Evolutionary conservation across 2,113 vertebrate genomes (phyloP).

Genomic region (Myotis lucifugus): DNA sequence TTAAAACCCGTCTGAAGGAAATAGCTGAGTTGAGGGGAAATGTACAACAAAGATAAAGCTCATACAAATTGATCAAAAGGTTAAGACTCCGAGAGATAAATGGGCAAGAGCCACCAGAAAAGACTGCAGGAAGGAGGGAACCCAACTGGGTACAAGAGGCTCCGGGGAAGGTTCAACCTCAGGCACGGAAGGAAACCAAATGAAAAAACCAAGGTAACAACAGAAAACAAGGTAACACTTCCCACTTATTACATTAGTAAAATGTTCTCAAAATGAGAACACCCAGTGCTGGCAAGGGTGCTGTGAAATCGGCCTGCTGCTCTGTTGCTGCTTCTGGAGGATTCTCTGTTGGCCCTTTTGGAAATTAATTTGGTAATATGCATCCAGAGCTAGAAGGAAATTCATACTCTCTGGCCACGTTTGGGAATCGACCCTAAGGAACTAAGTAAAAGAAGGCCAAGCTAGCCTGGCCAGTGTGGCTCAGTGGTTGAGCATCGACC

Average conservation of each 20-base stretch:
- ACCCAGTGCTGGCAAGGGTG: not conserved
- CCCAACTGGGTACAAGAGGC: not conserved
- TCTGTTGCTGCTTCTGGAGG: not conserved
- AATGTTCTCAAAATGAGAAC: conserved; percentile 15
- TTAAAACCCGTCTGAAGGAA: conserved; percentile 53
- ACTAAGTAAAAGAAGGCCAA: not conserved
- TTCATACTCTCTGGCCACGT: not conserved
- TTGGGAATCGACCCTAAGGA: not conserved
- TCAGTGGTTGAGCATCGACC: no score
- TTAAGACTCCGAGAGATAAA: conserved; percentile 46
- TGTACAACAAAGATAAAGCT: conserved; percentile 59
- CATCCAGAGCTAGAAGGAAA: not conserved
- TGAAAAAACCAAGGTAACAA: not conserved
- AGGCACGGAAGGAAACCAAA: not conserved
- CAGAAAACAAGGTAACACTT: not conserved
- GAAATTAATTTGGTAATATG: not conserved
- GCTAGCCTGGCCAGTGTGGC: no score
- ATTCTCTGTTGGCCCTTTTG: not conserved
- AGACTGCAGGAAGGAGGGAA: conserved; percentile 14
- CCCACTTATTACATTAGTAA: not conserved
- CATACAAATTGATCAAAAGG: conserved; percentile 48
- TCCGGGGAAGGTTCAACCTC: not conserved
- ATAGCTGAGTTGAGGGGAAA: conserved; percentile 56
- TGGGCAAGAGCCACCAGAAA: not conserved
- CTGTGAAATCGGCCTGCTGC: not conserved